Evolutionary conservation across 2,113 vertebrate species (phyloP).

Genomic region (Menura novaehollandiae): DNA sequence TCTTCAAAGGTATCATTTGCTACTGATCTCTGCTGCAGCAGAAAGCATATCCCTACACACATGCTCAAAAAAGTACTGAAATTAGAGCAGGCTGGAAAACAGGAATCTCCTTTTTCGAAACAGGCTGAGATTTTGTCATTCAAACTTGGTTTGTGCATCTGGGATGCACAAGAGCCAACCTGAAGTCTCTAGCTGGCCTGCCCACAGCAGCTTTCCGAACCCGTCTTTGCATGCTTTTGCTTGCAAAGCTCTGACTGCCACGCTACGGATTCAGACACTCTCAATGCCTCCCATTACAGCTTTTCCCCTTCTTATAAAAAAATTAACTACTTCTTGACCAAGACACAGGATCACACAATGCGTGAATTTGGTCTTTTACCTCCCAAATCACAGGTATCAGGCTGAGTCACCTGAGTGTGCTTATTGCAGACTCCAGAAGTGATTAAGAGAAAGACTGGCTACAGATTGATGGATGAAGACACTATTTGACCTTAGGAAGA

Average conservation of each 20-base stretch:
- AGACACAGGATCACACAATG: rapidly evolving
- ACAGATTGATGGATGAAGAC: background rate
- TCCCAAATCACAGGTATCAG: background rate
- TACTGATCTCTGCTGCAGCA: slow-evolving; percentile 33
- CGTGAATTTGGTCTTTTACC: background rate
- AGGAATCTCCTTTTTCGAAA: background rate
- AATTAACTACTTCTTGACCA: background rate
- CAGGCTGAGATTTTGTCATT: background rate
- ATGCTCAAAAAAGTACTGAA: background rate
- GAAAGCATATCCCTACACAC: background rate
- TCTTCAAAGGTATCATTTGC: slow-evolving; percentile 20
- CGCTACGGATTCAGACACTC: background rate
- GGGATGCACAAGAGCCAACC: background rate
- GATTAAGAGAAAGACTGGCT: background rate
- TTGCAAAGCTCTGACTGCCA: background rate
- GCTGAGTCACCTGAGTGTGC: background rate
- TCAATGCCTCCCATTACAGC: background rate
- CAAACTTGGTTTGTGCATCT: background rate
- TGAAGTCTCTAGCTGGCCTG: background rate
- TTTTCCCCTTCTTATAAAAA: background rate
- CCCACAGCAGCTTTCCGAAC: background rate
- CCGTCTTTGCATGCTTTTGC: background rate
- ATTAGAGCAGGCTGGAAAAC: background rate
- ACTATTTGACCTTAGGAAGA: background rate
- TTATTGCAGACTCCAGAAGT: background rate